Evolutionary conservation across 1,140 invertebrate species (phyloP), one percentile per base, ranked within the genome.

Genomic region (Chironomus striatipennis): DNA sequence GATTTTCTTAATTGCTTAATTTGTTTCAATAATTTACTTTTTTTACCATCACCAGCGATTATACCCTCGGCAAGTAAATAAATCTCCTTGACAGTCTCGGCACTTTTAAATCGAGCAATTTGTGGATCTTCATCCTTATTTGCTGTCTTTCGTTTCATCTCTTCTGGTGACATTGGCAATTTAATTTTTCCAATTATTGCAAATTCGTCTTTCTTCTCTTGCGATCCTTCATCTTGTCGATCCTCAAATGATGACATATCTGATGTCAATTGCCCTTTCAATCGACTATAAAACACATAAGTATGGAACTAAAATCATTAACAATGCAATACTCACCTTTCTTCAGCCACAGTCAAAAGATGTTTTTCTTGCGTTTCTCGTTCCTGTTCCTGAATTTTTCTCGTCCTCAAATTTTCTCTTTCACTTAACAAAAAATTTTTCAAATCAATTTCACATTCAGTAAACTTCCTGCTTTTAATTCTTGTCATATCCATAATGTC

Each of bases 31-130:
- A 67, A 67, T 67, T 67, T 67, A 47, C 9, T 12, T 8, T 67
- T 67, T 67, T 67, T 67, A 67, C 64, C 72, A 47, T 73, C 24
- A 17, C 72, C 20, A 18, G 24, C 85, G 21, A 86, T 80, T 18
- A 86, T 83, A 74, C 84, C 80, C 57, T 85, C 81, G 9, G 85
- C 85, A 73, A 83, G 78, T 21, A 77, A 75, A 75, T 87, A 87
- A 78, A 87, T 80, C 76, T 85, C 84, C 74, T 85, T 83, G 7
- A 86, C 83, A 42, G 81, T 84, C 84, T 86, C 80, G 20, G 81
- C 78, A 70, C 79, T 77, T 75, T 80, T 78, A 70, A 87, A 78
- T 75, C 80, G 76, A 76, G 84, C 85, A 5, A 87, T 79, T 17
- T 80, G 75, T 5, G 84, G 82, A 64, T 81, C 80, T 76, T 86